Percentiles rank a stretch among this genome's conserved stretches.
phyloP scores from a whole-genome alignment of 2,888 invertebrate species.

The Tiliacea aurago region DNA sequence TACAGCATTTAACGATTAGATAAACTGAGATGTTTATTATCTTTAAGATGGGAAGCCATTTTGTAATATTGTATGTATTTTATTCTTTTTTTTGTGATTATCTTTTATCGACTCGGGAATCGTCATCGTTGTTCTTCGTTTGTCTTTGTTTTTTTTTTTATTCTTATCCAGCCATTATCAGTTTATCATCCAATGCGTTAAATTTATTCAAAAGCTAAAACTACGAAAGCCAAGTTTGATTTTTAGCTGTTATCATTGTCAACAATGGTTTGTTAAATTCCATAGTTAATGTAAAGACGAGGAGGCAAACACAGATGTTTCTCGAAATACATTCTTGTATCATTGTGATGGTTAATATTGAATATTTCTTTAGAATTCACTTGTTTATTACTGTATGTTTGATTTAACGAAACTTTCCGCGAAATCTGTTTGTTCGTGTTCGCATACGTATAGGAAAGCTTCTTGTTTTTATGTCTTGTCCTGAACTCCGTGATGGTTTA shows the following conservation, averaged over 20 bases:
- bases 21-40: constrained; percentile 56
- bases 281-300: background rate
- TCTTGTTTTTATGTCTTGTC: background rate
- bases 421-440: constrained; percentile 31
- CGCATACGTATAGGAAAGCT: background rate
- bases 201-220: constrained; percentile 10
- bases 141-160: background rate
- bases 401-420: constrained; percentile 20
- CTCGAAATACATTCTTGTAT: constrained; percentile 36
- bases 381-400: constrained; percentile 20
- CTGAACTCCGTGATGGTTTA: too few relatives aligned
- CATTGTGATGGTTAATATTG: constrained; percentile 22
- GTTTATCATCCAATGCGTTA: background rate
- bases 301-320: constrained; percentile 60
- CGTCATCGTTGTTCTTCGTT: background rate
- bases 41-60: constrained; percentile 24
- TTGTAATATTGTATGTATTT: constrained; percentile 36
- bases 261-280: constrained; percentile 13
- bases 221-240: background rate
- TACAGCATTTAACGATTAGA: constrained; percentile 46
- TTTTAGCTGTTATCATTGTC: background rate
- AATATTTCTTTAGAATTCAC: constrained; percentile 51
- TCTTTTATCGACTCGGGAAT: background rate
- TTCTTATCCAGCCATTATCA: background rate
- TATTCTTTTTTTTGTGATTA: constrained; percentile 16